Conservation (phyloP, 2,113 vertebrate genomes). For the Albula goreensis region DNA sequence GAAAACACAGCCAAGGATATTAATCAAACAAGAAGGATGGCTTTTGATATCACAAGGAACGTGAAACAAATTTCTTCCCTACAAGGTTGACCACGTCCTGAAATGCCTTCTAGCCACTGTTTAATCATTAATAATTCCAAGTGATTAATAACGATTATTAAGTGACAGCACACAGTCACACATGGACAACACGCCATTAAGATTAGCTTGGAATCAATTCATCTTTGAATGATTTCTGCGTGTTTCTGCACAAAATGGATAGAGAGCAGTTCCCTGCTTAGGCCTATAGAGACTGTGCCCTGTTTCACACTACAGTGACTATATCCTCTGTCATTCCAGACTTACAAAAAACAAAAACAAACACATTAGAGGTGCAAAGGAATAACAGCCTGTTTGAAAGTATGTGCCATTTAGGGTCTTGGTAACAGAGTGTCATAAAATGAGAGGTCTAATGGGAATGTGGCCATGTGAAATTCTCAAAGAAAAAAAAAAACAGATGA, state of each 20-base stretch:
- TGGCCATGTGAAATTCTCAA: not conserved
- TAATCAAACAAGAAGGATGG: conserved; percentile 18
- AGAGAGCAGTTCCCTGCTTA: too few relatives aligned
- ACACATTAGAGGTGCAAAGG: not conserved
- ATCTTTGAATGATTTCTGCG: not conserved
- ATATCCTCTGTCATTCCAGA: not conserved
- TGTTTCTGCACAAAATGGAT: not conserved
- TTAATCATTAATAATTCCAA: conserved; percentile 15
- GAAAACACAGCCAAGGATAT: not conserved
- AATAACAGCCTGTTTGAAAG: not conserved
- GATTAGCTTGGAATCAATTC: conserved; percentile 11
- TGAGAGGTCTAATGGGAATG: not conserved
- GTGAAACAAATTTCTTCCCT: conserved; percentile 12
- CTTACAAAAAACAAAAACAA: not conserved
- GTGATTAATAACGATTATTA: conserved; percentile 27
- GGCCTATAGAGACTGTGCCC: not conserved
- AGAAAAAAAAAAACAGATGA: not conserved
- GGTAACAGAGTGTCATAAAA: not conserved
- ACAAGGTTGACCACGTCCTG: conserved; percentile 20
- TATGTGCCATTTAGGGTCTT: not conserved
- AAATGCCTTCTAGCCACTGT: conserved; percentile 13
- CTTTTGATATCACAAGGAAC: conserved; percentile 15
- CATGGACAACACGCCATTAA: not conserved
- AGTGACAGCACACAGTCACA: conserved; percentile 1
- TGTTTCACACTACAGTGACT: not conserved